Conservation (phyloP, 1,140 invertebrate genomes). For the Cyclargus thomasi region DNA sequence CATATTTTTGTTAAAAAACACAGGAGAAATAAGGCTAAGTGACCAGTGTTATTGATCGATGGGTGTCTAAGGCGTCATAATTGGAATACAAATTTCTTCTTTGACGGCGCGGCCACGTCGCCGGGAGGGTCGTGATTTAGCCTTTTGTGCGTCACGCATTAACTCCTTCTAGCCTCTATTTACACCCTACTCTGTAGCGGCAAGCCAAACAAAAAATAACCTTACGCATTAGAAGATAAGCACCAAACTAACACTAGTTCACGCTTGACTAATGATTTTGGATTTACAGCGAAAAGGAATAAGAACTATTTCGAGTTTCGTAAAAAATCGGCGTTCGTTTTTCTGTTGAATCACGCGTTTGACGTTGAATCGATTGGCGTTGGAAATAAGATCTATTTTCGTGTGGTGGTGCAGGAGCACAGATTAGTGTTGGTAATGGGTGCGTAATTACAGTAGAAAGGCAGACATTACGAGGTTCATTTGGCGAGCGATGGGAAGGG, state of each 20-base stretch:
- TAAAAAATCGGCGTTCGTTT: conserved; percentile 32
- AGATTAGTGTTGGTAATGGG: conserved; percentile 68
- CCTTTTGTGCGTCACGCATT: conserved; percentile 71
- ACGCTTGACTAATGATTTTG: conserved; percentile 49
- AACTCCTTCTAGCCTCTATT: conserved; percentile 63
- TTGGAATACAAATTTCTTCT: conserved; percentile 73
- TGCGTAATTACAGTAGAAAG: conserved; percentile 71
- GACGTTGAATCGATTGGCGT: conserved; percentile 31
- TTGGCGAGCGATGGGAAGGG: conserved; percentile 65
- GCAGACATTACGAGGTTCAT: conserved; percentile 70
- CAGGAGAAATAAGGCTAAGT: conserved; percentile 12
- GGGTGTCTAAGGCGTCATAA: conserved; percentile 62
- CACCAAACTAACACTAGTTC: conserved; percentile 27
- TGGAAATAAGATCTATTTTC: conserved; percentile 36
- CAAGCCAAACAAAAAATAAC: conserved; percentile 32
- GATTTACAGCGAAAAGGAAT: conserved; percentile 51
- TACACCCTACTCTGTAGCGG: conserved; percentile 40
- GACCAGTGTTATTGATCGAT: conserved; percentile 51
- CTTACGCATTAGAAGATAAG: conserved; percentile 31
- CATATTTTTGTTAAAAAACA: not conserved
- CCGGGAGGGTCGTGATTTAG: conserved; percentile 65
- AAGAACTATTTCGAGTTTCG: conserved; percentile 55
- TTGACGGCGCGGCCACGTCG: conserved; percentile 55
- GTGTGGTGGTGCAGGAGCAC: conserved; percentile 31
- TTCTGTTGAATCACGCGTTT: conserved; percentile 20